These are phyloP conservation scores for Lepidurus apus DNA, from an alignment of 1,140 invertebrate genomes.

Conservation along the genomic window DNA sequence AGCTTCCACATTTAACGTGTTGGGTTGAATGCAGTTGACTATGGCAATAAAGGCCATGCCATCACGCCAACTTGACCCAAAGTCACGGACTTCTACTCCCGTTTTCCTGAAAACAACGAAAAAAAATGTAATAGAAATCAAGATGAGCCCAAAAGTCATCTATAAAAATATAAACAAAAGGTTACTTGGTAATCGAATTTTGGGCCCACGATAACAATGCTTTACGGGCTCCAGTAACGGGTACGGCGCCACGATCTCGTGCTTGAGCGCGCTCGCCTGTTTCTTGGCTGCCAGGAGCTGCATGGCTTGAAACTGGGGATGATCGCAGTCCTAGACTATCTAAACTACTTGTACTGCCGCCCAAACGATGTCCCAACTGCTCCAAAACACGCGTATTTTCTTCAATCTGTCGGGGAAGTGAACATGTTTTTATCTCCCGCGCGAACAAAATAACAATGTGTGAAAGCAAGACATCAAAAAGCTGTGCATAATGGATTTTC, in stretches of 20 bases:
- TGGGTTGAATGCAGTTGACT: slow-evolving; percentile 89
- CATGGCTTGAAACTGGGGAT: slow-evolving; percentile 33
- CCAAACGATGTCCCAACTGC: slow-evolving; percentile 72
- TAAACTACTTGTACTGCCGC: slow-evolving; percentile 69
- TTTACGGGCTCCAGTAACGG: slow-evolving; percentile 67
- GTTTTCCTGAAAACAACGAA: slow-evolving; percentile 58
- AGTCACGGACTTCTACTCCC: slow-evolving; percentile 85
- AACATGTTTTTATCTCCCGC: slow-evolving; percentile 4
- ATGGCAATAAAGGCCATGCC: slow-evolving; percentile 93
- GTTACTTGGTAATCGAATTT: slow-evolving; percentile 83
- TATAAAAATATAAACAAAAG: slow-evolving; percentile 36
- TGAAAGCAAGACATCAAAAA: slow-evolving; percentile 6
- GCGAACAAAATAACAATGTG: neutral
- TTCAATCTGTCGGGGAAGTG: slow-evolving; percentile 70
- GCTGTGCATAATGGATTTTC: neutral
- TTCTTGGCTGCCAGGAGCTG: slow-evolving; percentile 45
- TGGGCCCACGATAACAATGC: slow-evolving; percentile 91
- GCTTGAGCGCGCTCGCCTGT: slow-evolving; percentile 47
- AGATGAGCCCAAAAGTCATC: neutral
- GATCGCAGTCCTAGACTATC: slow-evolving; percentile 46
- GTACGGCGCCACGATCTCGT: slow-evolving; percentile 36
- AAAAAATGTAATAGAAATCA: slow-evolving; percentile 20
- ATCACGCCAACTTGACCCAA: slow-evolving; percentile 94
- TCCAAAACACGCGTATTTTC: slow-evolving; percentile 87
- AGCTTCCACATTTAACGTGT: slow-evolving; percentile 79